Percentiles rank a stretch among this genome's conserved stretches.
phyloP scores from a whole-genome alignment of 2,797 vertebrate genomes.

The Urocyon cinereoargenteus region DNA sequence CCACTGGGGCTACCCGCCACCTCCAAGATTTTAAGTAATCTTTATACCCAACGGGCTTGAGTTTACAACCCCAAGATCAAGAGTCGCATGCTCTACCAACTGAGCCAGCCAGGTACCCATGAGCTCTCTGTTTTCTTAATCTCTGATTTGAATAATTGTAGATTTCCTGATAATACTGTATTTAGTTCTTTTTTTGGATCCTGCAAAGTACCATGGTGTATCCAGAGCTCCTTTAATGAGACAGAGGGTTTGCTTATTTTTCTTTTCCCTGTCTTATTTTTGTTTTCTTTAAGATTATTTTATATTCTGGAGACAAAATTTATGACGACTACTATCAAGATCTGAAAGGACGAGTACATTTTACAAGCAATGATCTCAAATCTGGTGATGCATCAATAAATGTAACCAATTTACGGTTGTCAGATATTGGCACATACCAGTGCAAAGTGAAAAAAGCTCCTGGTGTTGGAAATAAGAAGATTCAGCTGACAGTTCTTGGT shows the following conservation, averaged over 20 bases:
- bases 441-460: slow-evolving; percentile 98
- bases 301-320: slow-evolving; percentile 92
- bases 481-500: slow-evolving; percentile 95
- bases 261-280: neutral
- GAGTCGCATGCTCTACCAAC: neutral
- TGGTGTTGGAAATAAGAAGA: slow-evolving; percentile 92
- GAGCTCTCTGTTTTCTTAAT: neutral
- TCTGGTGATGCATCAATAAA: slow-evolving; percentile 95
- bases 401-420: slow-evolving; percentile 90
- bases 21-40: neutral
- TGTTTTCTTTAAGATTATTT: slow-evolving; percentile 90
- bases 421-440: slow-evolving; percentile 95
- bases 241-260: neutral
- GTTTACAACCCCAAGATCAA: neutral
- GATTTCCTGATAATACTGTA: neutral
- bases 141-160: neutral
- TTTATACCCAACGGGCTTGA: neutral
- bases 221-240: neutral
- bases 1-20: too few species aligned
- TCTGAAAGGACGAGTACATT: slow-evolving; percentile 93
- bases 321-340: slow-evolving; percentile 91
- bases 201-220: neutral
- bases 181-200: neutral
- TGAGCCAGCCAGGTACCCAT: neutral
- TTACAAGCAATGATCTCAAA: slow-evolving; percentile 91